Evolutionary conservation across 2,797 vertebrate species (phyloP).

Genomic region (Pagetopsis macropterus): DNA sequence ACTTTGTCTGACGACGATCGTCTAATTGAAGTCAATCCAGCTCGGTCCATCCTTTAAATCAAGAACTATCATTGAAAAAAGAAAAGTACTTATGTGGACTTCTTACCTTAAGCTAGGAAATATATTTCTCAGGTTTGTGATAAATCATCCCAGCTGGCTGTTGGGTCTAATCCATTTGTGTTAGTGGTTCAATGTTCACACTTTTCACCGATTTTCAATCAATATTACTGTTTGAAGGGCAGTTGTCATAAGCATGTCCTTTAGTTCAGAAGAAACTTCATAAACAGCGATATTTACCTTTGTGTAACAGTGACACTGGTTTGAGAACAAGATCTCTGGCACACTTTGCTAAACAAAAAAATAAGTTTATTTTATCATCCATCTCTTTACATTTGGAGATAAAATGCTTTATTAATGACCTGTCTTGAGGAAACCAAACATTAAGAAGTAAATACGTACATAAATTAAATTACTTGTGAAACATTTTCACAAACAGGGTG

Average conservation of each 20-base stretch:
- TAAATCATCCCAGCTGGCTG: slow-evolving; percentile 6
- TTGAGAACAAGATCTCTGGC: background rate
- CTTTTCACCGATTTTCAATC: slow-evolving; percentile 41
- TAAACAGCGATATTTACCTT: background rate
- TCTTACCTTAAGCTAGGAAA: slow-evolving; percentile 3
- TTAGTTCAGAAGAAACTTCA: background rate
- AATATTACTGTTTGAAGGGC: slow-evolving; percentile 23
- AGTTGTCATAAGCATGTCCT: background rate
- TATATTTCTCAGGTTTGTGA: slow-evolving; percentile 8
- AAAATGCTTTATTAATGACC: slow-evolving; percentile 42
- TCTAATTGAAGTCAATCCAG: slow-evolving; percentile 15
- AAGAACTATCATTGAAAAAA: background rate
- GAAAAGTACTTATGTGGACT: background rate
- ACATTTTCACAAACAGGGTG: slow-evolving; percentile 51
- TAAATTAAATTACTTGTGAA: slow-evolving; percentile 8
- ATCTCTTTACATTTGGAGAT: slow-evolving; percentile 42
- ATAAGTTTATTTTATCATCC: slow-evolving; percentile 26
- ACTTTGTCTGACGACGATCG: slow-evolving; percentile 5
- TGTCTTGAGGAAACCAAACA: slow-evolving; percentile 19
- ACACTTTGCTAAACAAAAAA: slow-evolving; percentile 36
- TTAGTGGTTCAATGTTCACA: slow-evolving; percentile 2
- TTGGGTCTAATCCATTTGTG: background rate
- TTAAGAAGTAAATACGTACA: slow-evolving; percentile 12
- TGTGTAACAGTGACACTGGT: background rate
- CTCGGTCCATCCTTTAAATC: slow-evolving; percentile 20